These are phyloP conservation scores for Carassius auratus DNA, from an alignment of 2,113 vertebrate species.

Conservation along the genomic window DNA sequence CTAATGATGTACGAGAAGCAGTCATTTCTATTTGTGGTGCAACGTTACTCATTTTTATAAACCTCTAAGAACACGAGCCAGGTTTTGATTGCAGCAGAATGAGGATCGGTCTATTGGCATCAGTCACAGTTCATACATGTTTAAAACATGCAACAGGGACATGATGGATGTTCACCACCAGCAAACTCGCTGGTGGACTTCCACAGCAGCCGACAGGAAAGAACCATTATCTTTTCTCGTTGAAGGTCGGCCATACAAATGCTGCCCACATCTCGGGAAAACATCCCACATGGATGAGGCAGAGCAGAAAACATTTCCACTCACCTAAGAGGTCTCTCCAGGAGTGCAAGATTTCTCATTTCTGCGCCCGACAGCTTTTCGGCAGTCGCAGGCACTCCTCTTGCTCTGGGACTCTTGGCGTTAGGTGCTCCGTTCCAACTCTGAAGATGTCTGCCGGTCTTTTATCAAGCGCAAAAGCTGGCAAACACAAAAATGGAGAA, in stretches of 20 bases:
- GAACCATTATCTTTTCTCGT: conserved; percentile 66
- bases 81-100: not conserved
- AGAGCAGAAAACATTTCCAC: conserved; percentile 68
- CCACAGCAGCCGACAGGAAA: conserved; percentile 63
- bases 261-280: conserved; percentile 68
- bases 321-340: conserved; percentile 67
- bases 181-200: conserved; percentile 71
- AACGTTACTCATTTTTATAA: conserved; percentile 59
- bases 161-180: conserved; percentile 16
- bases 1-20: conserved; percentile 43
- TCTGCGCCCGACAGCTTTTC: conserved; percentile 70
- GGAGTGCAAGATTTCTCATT: conserved; percentile 75
- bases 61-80: not conserved
- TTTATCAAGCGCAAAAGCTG: conserved; percentile 41
- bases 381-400: conserved; percentile 43
- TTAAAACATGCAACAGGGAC: conserved; percentile 42
- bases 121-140: conserved; percentile 55
- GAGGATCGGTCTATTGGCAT: conserved; percentile 36
- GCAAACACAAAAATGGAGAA: conserved; percentile 36
- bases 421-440: conserved; percentile 49
- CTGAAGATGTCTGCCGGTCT: not conserved
- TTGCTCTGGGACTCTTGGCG: conserved; percentile 67
- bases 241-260: conserved; percentile 77
- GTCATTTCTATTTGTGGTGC: conserved; percentile 39
- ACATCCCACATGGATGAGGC: conserved; percentile 55